Conservation (phyloP, 2,113 vertebrate genomes). For the Laticauda colubrina region DNA sequence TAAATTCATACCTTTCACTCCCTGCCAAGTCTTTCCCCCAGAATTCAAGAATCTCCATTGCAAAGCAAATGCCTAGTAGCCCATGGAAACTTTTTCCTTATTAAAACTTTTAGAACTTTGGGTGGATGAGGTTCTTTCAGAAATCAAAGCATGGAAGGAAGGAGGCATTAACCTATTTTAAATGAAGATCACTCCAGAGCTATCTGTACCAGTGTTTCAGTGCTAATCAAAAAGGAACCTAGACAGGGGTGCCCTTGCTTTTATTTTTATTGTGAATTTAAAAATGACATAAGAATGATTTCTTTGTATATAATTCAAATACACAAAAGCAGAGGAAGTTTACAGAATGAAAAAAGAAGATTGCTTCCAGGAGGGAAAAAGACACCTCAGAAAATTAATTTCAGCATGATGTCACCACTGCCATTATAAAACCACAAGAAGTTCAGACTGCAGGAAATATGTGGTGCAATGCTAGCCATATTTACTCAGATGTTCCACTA, state of each 20-base stretch:
- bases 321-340: background rate
- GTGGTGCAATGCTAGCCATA: background rate
- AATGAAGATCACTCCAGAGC: background rate
- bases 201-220: background rate
- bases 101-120: background rate
- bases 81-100: background rate
- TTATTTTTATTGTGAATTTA: background rate
- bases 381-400: background rate
- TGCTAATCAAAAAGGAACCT: background rate
- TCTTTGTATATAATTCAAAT: background rate
- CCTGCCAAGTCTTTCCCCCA: conserved; percentile 34
- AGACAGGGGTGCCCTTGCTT: background rate
- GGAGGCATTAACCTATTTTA: background rate
- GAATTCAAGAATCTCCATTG: conserved; percentile 39
- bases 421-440: background rate
- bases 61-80: conserved; percentile 33
- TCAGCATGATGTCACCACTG: background rate
- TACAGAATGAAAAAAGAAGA: background rate
- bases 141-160: background rate
- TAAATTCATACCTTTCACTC: conserved; percentile 56
- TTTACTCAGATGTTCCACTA: background rate
- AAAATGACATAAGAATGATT: background rate
- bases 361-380: background rate
- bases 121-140: background rate
- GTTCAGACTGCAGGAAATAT: background rate